Conservation (phyloP, 2,113 vertebrate species). For the Thamnophis sirtalis region DNA sequence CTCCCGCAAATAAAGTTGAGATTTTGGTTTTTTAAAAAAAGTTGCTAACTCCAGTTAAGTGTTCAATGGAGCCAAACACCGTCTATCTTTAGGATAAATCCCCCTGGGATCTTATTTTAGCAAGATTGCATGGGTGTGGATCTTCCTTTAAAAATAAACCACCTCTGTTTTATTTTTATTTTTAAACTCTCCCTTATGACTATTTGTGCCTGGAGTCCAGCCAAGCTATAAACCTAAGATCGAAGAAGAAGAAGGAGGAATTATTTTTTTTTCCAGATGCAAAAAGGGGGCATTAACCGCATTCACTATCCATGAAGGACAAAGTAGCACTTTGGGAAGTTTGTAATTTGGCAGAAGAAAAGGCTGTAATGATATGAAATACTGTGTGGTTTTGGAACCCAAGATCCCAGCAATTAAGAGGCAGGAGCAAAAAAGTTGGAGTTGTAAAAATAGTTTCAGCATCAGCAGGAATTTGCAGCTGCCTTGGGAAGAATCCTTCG, state of each 20-base stretch:
- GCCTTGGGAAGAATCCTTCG: background rate
- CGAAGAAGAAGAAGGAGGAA: background rate
- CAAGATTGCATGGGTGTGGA: slow-evolving; percentile 50
- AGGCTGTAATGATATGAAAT: background rate
- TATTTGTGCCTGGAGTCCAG: background rate
- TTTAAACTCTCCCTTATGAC: background rate
- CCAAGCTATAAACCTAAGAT: background rate
- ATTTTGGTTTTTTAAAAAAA: slow-evolving; percentile 11
- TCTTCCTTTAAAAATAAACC: slow-evolving; percentile 18
- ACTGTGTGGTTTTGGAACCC: background rate
- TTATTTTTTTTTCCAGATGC: background rate
- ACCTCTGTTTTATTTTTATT: slow-evolving; percentile 20
- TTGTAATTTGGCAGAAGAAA: background rate
- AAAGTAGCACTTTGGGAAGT: background rate
- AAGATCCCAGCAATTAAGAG: background rate
- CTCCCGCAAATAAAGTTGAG: slow-evolving; percentile 2
- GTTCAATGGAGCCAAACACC: slow-evolving; percentile 15
- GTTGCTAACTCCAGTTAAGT: slow-evolving; percentile 42
- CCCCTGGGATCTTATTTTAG: slow-evolving; percentile 63
- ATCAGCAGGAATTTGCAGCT: background rate
- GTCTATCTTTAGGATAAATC: slow-evolving; percentile 59
- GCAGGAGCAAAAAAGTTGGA: background rate
- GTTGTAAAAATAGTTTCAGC: background rate
- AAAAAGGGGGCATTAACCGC: background rate
- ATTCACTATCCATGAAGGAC: background rate